Base-by-base conservation (phyloP, 2,888 invertebrate species). In the Sipha maydis region DNA sequence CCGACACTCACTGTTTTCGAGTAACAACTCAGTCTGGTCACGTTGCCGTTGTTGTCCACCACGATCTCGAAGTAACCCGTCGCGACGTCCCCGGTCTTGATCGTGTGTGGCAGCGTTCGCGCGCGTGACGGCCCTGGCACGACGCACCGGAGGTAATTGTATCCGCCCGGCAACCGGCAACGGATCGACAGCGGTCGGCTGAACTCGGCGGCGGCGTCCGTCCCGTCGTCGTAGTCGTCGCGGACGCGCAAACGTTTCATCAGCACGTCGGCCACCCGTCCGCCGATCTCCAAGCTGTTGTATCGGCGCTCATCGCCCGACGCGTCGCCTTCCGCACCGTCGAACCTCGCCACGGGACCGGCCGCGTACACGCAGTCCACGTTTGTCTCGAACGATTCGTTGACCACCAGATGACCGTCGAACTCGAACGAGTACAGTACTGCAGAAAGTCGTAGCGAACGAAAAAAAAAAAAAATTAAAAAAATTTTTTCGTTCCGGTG, bases 321-420 rank as follows among this genome's bases (percentile, higher is more conserved):
- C 17, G 48, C 3, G 11, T 19, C 25, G 17, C 9, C 17, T 3
- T 28, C 8, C 41, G 25, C 1, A 5, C 25, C 28, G 21, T 9
- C 28, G 31, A 82, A 88, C 61, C 56, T 93, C 5, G 94, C 94
- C 86, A 94, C 92, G 0, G 94, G 92, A 0, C 96, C 96, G 3
- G 95, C 95, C 0, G 94, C 95, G 91, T 92, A 95, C 86, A 96
- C 94, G 89, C 91, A 91, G 0, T 93, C 93, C 91, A 95, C 95
- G 91, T 94, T 95, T 0, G 95, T 96, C 78, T 93, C 92, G 90
- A 94, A 95, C 82, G 93, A 91, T 0, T 93, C 92, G 85, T 94
- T 93, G 76, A 96, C 94, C 1, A 95, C 94, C 80, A 96, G 90
- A 0, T 93, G 93, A 0, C 94, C 95, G 90, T 95, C 94, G 91